Evolutionary conservation across 2,797 vertebrate species (phyloP).

Genomic region (Pantherophis alleghaniensis): DNA sequence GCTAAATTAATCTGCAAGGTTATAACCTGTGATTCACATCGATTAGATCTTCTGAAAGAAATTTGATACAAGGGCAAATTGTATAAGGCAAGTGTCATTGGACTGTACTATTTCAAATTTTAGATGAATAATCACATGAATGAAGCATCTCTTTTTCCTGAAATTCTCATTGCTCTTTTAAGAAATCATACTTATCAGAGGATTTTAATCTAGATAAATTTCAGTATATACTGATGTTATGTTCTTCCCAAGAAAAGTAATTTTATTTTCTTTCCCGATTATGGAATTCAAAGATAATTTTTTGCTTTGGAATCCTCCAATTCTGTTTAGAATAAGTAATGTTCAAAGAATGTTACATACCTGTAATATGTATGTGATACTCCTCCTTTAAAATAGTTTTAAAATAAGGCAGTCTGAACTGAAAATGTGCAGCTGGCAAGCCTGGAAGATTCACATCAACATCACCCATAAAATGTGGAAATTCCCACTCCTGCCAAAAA

Average conservation of each 20-base stretch:
- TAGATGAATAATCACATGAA: not conserved
- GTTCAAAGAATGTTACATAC: constrained; percentile 66
- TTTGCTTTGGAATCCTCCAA: not conserved
- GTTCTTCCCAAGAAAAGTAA: not conserved
- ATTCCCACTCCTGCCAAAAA: constrained; percentile 92
- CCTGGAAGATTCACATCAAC: constrained; percentile 96
- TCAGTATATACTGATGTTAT: no score
- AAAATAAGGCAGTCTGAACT: constrained; percentile 91
- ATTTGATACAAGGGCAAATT: not conserved
- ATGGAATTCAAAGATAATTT: not conserved
- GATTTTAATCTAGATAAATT: not conserved
- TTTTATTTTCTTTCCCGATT: not conserved
- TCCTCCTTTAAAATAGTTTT: constrained; percentile 93
- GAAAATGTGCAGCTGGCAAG: constrained; percentile 90
- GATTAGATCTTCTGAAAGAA: not conserved
- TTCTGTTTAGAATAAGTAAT: not conserved
- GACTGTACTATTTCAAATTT: not conserved
- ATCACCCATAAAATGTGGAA: constrained; percentile 98
- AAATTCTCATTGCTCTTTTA: not conserved
- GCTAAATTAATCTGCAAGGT: constrained; percentile 40
- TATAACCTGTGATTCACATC: constrained; percentile 50
- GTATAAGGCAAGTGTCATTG: not conserved
- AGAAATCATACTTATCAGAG: not conserved
- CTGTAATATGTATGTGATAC: constrained; percentile 96
- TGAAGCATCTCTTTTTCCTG: not conserved